These are phyloP conservation scores for Phaethon lepturus DNA, from an alignment of 2,113 vertebrate genomes.

Conservation along the genomic window DNA sequence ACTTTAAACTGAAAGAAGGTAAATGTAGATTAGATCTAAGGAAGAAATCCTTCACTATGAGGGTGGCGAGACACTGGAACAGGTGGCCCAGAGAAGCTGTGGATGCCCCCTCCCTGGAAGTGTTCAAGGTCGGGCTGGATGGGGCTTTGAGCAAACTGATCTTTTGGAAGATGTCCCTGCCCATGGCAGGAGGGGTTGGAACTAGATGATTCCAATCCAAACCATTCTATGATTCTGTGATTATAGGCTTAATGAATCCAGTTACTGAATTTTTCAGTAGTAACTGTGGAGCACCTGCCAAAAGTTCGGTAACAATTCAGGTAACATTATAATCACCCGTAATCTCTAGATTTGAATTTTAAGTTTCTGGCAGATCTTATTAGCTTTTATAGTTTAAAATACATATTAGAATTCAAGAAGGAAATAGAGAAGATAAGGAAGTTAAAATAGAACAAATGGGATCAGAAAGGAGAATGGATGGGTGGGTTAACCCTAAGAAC, in stretches of 20 bases:
- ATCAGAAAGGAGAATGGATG: constrained; percentile 23
- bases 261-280: not conserved
- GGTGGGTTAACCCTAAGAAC: not conserved
- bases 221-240: no score
- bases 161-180: no score
- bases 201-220: no score
- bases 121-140: no score
- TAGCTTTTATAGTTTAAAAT: constrained; percentile 17
- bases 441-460: constrained; percentile 16
- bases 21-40: no score
- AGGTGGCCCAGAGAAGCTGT: no score
- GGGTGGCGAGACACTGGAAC: no score
- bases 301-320: not conserved
- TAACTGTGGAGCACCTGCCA: not conserved
- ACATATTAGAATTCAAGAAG: constrained; percentile 14
- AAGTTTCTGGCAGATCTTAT: constrained; percentile 3
- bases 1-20: no score
- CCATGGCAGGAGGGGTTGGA: no score
- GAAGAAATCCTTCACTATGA: no score
- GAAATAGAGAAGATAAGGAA: constrained; percentile 42
- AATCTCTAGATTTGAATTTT: not conserved
- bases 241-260: not conserved
- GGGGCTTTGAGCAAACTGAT: no score
- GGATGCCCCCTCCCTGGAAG: no score
- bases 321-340: constrained; percentile 10